These are phyloP conservation scores for Chymomyza fuscimana DNA, from an alignment of 2,888 invertebrate species.

Conservation along the genomic window DNA sequence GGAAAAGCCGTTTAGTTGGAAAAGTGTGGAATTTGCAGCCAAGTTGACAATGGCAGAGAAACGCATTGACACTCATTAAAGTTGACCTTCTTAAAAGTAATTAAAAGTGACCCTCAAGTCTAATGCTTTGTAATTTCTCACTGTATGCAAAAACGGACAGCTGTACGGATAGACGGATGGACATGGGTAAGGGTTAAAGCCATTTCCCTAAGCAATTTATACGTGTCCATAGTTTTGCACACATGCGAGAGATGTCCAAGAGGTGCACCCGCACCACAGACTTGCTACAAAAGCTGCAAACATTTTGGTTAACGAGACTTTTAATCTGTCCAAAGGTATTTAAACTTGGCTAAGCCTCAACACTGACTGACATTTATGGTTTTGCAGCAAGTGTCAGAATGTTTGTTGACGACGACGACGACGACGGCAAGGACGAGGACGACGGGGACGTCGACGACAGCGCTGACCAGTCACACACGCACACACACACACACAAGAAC, in stretches of 20 bases:
- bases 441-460: conserved; percentile 19
- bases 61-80: conserved; percentile 69
- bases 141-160: conserved; percentile 10
- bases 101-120: conserved; percentile 76
- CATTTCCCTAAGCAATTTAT: conserved; percentile 49
- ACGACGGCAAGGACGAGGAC: conserved; percentile 6
- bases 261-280: conserved; percentile 13
- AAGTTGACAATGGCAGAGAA: conserved; percentile 13
- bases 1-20: background rate
- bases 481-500: conserved; percentile 15
- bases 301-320: conserved; percentile 75
- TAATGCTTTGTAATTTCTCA: conserved; percentile 76
- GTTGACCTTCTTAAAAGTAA: conserved; percentile 77
- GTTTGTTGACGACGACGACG: conserved; percentile 63
- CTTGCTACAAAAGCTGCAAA: conserved; percentile 41
- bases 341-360: conserved; percentile 77
- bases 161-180: too few relatives aligned
- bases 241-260: conserved; percentile 7
- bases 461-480: conserved; percentile 18
- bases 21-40: background rate
- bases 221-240: conserved; percentile 38
- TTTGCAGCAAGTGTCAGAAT: conserved; percentile 77
- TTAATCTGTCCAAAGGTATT: conserved; percentile 79
- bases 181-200: conserved; percentile 7
- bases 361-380: conserved; percentile 77